Evolutionary conservation across 2,797 vertebrate species (phyloP).

Genomic region (Lagocephalus sceleratus): DNA sequence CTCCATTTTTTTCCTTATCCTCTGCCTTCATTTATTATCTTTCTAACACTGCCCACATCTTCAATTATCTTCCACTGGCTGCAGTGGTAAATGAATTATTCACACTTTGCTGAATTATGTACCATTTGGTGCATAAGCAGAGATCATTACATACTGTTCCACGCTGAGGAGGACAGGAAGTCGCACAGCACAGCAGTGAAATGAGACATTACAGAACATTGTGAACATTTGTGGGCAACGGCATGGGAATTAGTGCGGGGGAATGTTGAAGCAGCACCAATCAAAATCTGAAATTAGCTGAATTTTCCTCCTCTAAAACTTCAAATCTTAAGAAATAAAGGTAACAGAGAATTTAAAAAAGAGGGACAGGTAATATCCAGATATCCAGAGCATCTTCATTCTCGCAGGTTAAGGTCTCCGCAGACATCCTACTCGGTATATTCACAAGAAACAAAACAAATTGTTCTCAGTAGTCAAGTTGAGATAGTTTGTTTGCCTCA

Average conservation of each 20-base stretch:
- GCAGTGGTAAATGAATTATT: constrained; percentile 67
- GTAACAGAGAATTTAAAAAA: too few species aligned
- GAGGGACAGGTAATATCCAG: too few species aligned
- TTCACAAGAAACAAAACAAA: too few species aligned
- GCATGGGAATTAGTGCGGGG: constrained; percentile 18
- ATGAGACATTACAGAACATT: constrained; percentile 42
- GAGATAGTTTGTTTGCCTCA: too few species aligned
- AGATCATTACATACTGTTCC: constrained; percentile 54
- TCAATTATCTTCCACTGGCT: constrained; percentile 64
- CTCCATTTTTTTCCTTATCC: constrained; percentile 24
- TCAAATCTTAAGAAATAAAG: too few species aligned
- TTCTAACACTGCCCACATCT: constrained; percentile 49
- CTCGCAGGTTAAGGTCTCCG: too few species aligned
- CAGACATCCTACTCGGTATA: too few species aligned
- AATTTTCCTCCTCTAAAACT: too few species aligned
- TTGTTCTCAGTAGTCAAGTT: too few species aligned
- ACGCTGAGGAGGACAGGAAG: constrained; percentile 25
- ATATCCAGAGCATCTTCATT: too few species aligned
- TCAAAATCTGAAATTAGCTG: constrained; percentile 28
- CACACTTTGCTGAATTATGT: constrained; percentile 68
- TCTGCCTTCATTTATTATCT: constrained; percentile 45
- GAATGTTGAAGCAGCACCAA: constrained; percentile 31
- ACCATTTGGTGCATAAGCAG: constrained; percentile 44
- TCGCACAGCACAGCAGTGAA: constrained; percentile 29
- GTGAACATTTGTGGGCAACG: not conserved